A percentile compares a stretch with the other conserved stretches of the same genome.
phyloP scores from a whole-genome alignment of 2,888 invertebrate genomes.

The Cheilosia impressa region DNA sequence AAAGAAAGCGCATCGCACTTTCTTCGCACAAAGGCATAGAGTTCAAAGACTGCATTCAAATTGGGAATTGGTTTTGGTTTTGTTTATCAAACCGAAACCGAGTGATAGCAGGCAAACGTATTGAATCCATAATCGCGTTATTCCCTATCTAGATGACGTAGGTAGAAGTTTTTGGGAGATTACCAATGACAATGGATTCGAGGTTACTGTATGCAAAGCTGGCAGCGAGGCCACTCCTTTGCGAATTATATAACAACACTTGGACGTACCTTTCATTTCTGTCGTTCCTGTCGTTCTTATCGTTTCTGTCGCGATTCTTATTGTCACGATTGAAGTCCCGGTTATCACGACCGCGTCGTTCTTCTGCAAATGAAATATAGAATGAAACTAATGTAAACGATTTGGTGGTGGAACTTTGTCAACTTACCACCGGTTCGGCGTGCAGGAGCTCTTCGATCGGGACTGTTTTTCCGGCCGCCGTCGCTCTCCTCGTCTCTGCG shows the following conservation, averaged over 20 bases:
- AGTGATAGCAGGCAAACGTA: neutral
- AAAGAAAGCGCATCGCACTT: slow-evolving; percentile 52
- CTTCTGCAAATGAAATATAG: slow-evolving; percentile 73
- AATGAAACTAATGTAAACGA: neutral
- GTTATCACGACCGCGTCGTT: slow-evolving; percentile 78
- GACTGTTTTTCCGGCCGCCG: slow-evolving; percentile 78
- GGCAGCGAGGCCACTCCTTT: too few relatives aligned
- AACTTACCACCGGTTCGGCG: slow-evolving; percentile 71
- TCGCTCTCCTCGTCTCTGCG: slow-evolving; percentile 77
- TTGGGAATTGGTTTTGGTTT: neutral
- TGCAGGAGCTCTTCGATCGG: slow-evolving; percentile 76
- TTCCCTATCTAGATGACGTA: neutral
- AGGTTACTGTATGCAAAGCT: too few relatives aligned
- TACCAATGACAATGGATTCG: neutral
- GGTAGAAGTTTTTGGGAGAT: neutral
- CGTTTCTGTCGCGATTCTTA: slow-evolving; percentile 73
- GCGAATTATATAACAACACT: neutral
- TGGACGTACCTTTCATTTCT: slow-evolving; percentile 77
- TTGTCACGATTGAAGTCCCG: slow-evolving; percentile 78
- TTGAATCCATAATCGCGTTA: neutral
- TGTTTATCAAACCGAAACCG: neutral
- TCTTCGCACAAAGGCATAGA: slow-evolving; percentile 30
- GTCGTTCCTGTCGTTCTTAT: slow-evolving; percentile 11
- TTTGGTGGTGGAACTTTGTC: neutral
- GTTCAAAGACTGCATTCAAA: slow-evolving; percentile 14